Base-by-base conservation (phyloP, 1,140 invertebrate genomes). In the Pantala flavescens region DNA sequence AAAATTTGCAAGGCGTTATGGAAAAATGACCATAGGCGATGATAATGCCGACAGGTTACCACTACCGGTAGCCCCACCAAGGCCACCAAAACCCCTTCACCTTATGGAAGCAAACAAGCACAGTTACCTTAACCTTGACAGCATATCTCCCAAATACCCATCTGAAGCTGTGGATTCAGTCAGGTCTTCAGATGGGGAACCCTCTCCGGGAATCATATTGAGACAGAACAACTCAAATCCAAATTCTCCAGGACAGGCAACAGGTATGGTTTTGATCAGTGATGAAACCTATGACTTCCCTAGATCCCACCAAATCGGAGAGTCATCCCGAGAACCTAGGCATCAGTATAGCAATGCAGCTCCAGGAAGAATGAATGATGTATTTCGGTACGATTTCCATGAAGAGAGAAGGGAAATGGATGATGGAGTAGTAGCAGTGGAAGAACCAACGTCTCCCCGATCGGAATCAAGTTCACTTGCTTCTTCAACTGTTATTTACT, bases 231-330 rank as follows among this genome's bases (percentile, higher is more conserved):
- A 63, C n/a, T 19, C 49, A 21, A 16, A 63, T 21, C n/a, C 49
- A 3, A 63, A 14, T 21, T 63, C 49, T 21, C 14, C 49, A 16
- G n/a, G n/a, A 16, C 14, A 63, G 16, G 28, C 28, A 36, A 16
- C n/a, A 21, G 16, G 23, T 19, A 42, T 78, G 12, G 77, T 78
- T 0, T 74, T 79, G 14, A 75, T 83, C 0, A 81, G 80, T 0
- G 90, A 92, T 81, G 90, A 91, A 70, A 88, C 87, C 76, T 91
- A 91, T 78, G 90, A 92, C 80, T 88, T 91, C 82, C 89, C 90
- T 28, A 84, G 90, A 75, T 88, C 88, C 71, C 88, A 91, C 80
- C 84, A 87, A 82, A 36, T 72, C 78, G 10, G 80, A 81, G 24
- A 77, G 75, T 43, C 49, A 10, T 71, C 74, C 71, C 80, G 80